Conservation (phyloP, 2,113 vertebrate genomes). For the Mustela lutreola region DNA sequence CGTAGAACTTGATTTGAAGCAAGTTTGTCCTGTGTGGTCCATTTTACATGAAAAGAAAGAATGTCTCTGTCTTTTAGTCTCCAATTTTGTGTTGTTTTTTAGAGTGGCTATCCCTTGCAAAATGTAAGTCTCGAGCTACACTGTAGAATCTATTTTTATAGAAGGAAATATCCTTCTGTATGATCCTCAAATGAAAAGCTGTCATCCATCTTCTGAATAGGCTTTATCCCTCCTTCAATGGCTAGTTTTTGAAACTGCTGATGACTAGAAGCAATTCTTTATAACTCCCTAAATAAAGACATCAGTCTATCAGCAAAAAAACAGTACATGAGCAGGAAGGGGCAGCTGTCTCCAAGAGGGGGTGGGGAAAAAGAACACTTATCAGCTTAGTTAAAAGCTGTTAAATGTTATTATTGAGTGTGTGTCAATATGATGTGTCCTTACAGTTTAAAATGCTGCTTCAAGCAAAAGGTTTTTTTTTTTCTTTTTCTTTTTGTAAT, state of each 20-base stretch:
- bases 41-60: slow-evolving; percentile 73
- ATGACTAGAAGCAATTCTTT: slow-evolving; percentile 88
- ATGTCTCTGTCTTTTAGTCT: slow-evolving; percentile 73
- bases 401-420: slow-evolving; percentile 85
- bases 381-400: slow-evolving; percentile 86
- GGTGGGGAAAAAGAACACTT: not conserved
- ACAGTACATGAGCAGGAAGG: slow-evolving; percentile 81
- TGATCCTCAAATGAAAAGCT: slow-evolving; percentile 87
- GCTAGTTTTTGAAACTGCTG: slow-evolving; percentile 85
- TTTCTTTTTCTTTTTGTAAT: slow-evolving; percentile 78
- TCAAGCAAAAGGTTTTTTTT: slow-evolving; percentile 76
- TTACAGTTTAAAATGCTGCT: slow-evolving; percentile 86
- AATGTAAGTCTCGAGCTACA: slow-evolving; percentile 81
- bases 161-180: slow-evolving; percentile 85
- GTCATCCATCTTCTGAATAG: slow-evolving; percentile 87
- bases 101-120: slow-evolving; percentile 77
- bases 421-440: slow-evolving; percentile 83
- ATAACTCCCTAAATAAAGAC: slow-evolving; percentile 89
- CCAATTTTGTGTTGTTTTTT: slow-evolving; percentile 76
- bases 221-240: slow-evolving; percentile 86
- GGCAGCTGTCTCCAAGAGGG: slow-evolving; percentile 78
- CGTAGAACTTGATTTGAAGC: slow-evolving; percentile 72
- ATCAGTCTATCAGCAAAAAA: slow-evolving; percentile 86
- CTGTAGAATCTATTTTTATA: slow-evolving; percentile 85
- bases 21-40: slow-evolving; percentile 71